phyloP scores from a whole-genome alignment of 23 tunicate genomes.

The Clavelina lepadiformis region DNA sequence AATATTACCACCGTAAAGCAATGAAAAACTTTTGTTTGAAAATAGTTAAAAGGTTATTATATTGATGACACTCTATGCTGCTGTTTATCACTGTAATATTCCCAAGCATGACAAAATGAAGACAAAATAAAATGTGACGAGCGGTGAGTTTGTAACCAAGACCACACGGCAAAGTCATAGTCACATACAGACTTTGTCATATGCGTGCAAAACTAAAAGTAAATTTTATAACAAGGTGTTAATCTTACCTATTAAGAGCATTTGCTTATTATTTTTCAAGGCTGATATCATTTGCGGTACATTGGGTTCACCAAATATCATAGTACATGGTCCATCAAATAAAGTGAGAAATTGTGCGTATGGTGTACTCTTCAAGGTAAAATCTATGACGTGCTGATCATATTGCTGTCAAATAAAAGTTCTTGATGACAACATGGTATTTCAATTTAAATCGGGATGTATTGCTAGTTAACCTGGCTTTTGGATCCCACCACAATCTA shows the following conservation, averaged over 20 bases:
- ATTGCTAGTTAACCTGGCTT: no score
- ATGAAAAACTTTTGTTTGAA: background rate
- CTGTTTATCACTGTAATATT: background rate
- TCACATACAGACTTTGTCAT: no score
- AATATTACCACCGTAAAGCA: background rate
- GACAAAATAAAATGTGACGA: no score
- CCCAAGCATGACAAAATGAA: background rate
- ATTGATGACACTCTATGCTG: background rate
- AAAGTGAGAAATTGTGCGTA: slow-evolving; percentile 27
- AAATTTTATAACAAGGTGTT: no score
- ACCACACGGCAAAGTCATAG: no score
- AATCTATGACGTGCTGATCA: slow-evolving; percentile 42
- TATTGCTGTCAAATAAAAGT: slow-evolving; percentile 17
- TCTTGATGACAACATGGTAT: no score
- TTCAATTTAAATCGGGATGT: no score
- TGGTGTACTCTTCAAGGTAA: slow-evolving; percentile 39
- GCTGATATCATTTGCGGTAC: slow-evolving; percentile 36
- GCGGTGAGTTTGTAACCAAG: no score
- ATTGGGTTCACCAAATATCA: slow-evolving; percentile 59
- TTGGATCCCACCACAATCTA: no score
- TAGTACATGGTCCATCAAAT: slow-evolving; percentile 17
- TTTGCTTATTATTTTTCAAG: slow-evolving; percentile 40
- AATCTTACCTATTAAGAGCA: slow-evolving; percentile 46
- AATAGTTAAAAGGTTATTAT: no score
- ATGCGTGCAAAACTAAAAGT: background rate